phyloP scores from a whole-genome alignment of 2,113 vertebrate genomes.

The Clinocottus analis region DNA sequence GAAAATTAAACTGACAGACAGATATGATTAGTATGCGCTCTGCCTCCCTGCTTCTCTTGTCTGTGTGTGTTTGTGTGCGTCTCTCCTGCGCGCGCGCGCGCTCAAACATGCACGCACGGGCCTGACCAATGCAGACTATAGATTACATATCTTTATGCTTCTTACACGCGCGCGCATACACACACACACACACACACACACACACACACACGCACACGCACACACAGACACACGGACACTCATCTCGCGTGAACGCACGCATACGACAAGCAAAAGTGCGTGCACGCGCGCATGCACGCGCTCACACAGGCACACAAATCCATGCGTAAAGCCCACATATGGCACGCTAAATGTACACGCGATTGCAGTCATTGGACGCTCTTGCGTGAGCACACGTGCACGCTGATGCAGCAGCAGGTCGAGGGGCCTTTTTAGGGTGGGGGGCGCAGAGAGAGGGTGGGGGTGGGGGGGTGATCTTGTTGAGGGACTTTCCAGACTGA shows the following conservation, averaged over 20 bases:
- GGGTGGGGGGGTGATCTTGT: constrained; percentile 73
- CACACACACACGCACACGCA: neutral
- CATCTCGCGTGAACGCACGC: neutral
- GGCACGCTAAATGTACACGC: neutral
- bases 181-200: neutral
- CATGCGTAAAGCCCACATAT: neutral
- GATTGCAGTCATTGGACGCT: neutral
- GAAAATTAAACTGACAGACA: constrained; percentile 84
- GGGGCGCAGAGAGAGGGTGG: accelerated
- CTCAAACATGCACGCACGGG: constrained; percentile 30
- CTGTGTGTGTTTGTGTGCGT: constrained; percentile 25
- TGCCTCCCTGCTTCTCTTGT: constrained; percentile 52
- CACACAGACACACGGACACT: neutral
- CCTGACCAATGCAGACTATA: constrained; percentile 1
- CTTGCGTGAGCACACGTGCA: neutral
- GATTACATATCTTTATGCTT: constrained; percentile 5
- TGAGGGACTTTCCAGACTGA: constrained; percentile 71
- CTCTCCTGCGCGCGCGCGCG: constrained; percentile 35
- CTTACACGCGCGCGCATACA: neutral
- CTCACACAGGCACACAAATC: neutral
- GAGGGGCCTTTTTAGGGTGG: constrained; percentile 32
- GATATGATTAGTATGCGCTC: constrained; percentile 80
- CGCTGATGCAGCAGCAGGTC: constrained; percentile 60
- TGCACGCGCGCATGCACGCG: neutral
- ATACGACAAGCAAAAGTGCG: neutral